A percentile compares a stretch with the other conserved stretches of the same genome.
These are phyloP conservation scores for Scelioninae gen. 1 DNA, from an alignment of 2,888 invertebrate species.

Conservation along the genomic window DNA sequence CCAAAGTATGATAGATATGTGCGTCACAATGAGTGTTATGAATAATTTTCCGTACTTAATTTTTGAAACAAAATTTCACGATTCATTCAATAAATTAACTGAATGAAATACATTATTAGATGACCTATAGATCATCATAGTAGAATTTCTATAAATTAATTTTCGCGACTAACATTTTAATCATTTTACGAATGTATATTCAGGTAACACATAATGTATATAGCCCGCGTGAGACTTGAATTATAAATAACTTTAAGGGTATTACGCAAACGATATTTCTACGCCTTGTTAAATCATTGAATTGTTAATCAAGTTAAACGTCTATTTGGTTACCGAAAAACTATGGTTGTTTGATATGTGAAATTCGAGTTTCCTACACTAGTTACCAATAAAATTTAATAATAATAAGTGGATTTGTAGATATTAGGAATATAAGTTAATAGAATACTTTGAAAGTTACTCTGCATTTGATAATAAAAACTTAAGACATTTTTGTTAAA, in stretches of 20 bases:
- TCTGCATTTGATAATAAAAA: too few relatives aligned
- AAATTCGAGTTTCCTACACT: background rate
- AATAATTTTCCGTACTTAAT: too few relatives aligned
- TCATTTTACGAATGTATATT: conserved; percentile 1
- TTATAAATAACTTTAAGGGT: background rate
- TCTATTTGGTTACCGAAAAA: conserved; percentile 6
- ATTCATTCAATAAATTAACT: too few relatives aligned
- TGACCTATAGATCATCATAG: background rate
- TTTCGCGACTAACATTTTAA: background rate
- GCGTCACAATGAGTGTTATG: too few relatives aligned
- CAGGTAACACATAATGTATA: background rate
- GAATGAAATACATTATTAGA: background rate
- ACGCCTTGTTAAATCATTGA: background rate
- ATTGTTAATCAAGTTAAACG: conserved; percentile 14
- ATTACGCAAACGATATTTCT: background rate
- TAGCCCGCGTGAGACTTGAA: background rate
- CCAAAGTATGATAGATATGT: too few relatives aligned
- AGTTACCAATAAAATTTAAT: too few relatives aligned
- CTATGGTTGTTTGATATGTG: background rate
- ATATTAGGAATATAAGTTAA: too few relatives aligned
- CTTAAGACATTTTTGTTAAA: too few relatives aligned
- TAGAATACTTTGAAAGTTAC: too few relatives aligned
- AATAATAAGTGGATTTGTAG: too few relatives aligned
- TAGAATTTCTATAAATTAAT: background rate
- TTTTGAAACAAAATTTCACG: too few relatives aligned